Percentiles rank a stretch among this genome's conserved stretches.
These are phyloP conservation scores for Stigmatopora nigra DNA, from an alignment of 2,113 vertebrate genomes.

Conservation along the genomic window DNA sequence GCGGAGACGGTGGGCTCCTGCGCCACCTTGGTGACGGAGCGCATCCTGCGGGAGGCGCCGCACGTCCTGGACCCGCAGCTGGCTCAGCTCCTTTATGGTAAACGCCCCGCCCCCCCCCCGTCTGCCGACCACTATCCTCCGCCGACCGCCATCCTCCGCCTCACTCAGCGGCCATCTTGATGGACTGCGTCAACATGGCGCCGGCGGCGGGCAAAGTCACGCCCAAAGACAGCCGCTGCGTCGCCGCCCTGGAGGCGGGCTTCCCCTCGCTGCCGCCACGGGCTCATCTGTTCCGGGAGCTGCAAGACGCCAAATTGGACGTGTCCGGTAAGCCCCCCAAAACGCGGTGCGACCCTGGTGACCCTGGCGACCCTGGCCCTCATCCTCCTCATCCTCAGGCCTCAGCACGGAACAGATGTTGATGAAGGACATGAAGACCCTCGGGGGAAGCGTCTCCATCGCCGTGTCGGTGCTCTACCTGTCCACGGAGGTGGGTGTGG, in stretches of 20 bases:
- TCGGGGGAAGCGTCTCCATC: conserved; percentile 57
- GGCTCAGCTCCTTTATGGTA: conserved; percentile 81
- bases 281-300: conserved; percentile 66
- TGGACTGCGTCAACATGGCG: conserved; percentile 90
- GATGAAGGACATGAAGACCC: conserved; percentile 84
- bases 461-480: conserved; percentile 80
- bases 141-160: background rate
- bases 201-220: conserved; percentile 83
- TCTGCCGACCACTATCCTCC: too few relatives aligned
- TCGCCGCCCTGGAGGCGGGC: conserved; percentile 66
- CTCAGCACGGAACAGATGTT: conserved; percentile 87
- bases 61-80: conserved; percentile 74
- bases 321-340: conserved; percentile 73
- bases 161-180: conserved; percentile 75
- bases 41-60: conserved; percentile 75
- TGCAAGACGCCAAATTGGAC: conserved; percentile 84
- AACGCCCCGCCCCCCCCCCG: conserved; percentile 8
- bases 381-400: conserved; percentile 58
- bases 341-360: background rate
- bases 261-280: conserved; percentile 77
- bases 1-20: conserved; percentile 85
- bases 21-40: conserved; percentile 80
- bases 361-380: background rate
- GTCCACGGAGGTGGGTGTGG: conserved; percentile 69
- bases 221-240: conserved; percentile 69